Percentiles rank a stretch among this genome's conserved stretches.
Conservation (phyloP, 2,888 invertebrate species). For the Drosophila histrio region DNA sequence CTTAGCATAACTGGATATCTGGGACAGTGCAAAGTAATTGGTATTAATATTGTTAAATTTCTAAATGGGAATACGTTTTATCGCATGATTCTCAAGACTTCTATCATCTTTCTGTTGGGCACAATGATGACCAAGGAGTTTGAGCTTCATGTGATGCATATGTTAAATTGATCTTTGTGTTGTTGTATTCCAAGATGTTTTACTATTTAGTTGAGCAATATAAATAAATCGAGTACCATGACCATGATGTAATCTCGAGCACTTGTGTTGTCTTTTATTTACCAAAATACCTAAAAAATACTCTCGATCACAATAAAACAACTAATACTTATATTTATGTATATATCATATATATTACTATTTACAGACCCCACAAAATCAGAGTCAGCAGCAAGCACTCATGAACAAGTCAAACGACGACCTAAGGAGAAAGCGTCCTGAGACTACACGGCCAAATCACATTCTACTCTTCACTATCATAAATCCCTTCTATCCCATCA, state of each 20-base stretch:
- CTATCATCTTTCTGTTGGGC: conserved; percentile 31
- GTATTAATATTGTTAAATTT: neutral
- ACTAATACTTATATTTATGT: conserved; percentile 42
- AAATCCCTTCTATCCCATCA: conserved; percentile 99
- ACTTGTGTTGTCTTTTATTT: neutral
- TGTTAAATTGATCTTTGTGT: neutral
- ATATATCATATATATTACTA: conserved; percentile 54
- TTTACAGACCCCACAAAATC: conserved; percentile 82
- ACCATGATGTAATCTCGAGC: neutral
- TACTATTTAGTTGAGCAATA: neutral
- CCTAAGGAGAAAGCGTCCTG: conserved; percentile 90
- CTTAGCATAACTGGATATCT: neutral
- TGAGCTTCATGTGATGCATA: neutral
- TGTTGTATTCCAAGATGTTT: neutral
- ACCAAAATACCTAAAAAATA: neutral
- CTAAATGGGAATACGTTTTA: conserved; percentile 3
- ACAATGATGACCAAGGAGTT: conserved; percentile 18
- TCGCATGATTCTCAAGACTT: conserved; percentile 29
- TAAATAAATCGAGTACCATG: neutral
- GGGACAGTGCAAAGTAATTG: conserved; percentile 1
- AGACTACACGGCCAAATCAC: conserved; percentile 96
- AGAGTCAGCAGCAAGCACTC: conserved; percentile 82
- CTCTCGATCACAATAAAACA: neutral
- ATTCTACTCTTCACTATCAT: conserved; percentile 98
- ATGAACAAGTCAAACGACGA: conserved; percentile 86